phyloP scores from a whole-genome alignment of 2,113 vertebrate species.

The Hystrix brachyura region DNA sequence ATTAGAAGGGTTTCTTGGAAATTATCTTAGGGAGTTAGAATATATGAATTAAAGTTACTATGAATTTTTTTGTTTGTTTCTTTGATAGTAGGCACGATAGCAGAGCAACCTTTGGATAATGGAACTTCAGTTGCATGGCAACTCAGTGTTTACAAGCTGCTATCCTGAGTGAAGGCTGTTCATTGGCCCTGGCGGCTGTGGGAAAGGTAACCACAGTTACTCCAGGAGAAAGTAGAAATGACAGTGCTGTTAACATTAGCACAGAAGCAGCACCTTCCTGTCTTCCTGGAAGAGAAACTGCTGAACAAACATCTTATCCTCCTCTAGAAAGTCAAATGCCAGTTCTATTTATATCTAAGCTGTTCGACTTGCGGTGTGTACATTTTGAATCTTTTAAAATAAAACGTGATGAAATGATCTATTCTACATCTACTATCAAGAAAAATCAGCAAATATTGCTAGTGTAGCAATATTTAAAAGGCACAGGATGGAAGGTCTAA shows the following conservation, averaged over 20 bases:
- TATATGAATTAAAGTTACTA: constrained; percentile 10
- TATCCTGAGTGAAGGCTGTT: constrained; percentile 4
- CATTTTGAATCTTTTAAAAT: neutral
- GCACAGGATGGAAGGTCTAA: neutral
- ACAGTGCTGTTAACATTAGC: neutral
- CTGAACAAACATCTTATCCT: neutral
- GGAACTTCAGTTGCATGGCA: neutral
- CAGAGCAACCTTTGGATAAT: neutral
- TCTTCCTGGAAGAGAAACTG: neutral
- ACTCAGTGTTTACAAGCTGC: neutral
- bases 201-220: neutral
- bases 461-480: neutral
- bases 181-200: neutral
- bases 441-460: neutral
- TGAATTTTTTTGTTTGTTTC: neutral
- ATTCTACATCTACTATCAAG: neutral
- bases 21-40: neutral
- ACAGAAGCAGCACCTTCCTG: neutral
- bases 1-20: constrained; percentile 36
- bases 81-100: neutral
- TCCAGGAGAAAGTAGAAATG: neutral
- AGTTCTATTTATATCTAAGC: neutral
- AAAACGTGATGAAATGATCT: neutral
- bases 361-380: neutral
- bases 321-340: neutral